Evolutionary conservation across 2,797 vertebrate genomes (phyloP).

Genomic region (Myioborus melanocephalus): DNA sequence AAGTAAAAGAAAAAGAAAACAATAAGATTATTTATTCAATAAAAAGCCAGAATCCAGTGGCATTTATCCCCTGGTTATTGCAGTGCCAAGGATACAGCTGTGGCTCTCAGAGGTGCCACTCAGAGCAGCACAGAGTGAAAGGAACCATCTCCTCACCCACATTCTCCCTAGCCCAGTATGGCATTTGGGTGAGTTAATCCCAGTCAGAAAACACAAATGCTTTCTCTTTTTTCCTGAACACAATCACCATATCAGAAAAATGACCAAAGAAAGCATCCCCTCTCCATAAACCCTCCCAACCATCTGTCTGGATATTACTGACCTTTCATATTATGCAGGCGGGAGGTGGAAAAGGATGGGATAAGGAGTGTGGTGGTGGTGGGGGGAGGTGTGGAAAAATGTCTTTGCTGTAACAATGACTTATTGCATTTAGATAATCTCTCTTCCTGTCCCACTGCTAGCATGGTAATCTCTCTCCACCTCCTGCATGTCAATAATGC

Average conservation of each 20-base stretch:
- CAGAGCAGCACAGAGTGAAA: background rate
- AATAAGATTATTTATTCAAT: background rate
- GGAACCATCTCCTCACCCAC: background rate
- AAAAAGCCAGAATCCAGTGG: background rate
- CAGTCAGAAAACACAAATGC: background rate
- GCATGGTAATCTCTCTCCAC: constrained; percentile 43
- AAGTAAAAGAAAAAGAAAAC: background rate
- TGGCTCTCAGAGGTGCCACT: background rate
- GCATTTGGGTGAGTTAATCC: background rate
- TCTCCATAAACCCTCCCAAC: constrained; percentile 35
- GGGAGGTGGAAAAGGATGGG: background rate
- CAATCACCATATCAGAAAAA: constrained; percentile 42
- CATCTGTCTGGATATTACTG: constrained; percentile 61
- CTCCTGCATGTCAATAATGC: constrained; percentile 61
- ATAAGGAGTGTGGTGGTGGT: background rate
- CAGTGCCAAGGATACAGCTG: background rate
- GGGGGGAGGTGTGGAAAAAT: constrained; percentile 19
- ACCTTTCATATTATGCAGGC: constrained; percentile 43
- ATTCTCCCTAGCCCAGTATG: background rate
- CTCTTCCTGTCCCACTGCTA: constrained; percentile 4
- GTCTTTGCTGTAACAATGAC: constrained; percentile 37
- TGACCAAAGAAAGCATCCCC: constrained; percentile 41
- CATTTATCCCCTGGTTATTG: background rate
- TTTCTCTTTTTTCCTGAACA: background rate
- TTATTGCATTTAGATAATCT: constrained; percentile 60